Conservation (phyloP, 2,888 invertebrate genomes). For the Cataglyphis albicans region DNA sequence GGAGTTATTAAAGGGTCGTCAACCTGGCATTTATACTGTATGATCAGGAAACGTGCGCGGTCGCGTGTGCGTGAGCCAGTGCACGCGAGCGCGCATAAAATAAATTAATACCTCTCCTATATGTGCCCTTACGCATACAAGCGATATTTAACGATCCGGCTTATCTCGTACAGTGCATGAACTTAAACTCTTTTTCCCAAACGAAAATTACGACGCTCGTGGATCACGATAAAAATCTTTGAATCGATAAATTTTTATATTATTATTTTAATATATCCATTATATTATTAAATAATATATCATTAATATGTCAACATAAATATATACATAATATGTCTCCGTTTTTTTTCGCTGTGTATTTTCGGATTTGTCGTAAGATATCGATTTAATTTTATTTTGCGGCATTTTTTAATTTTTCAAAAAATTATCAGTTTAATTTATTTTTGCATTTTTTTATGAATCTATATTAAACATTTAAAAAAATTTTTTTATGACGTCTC, state of each 20-base stretch:
- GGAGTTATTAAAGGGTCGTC: slow-evolving; percentile 77
- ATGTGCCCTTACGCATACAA: slow-evolving; percentile 34
- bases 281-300: not conserved
- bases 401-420: not conserved
- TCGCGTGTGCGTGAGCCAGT: slow-evolving; percentile 31
- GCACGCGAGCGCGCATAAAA: slow-evolving; percentile 37
- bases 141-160: slow-evolving; percentile 39
- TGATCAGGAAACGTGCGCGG: slow-evolving; percentile 69
- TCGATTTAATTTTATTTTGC: slow-evolving; percentile 7
- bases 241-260: not conserved
- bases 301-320: not conserved
- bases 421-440: not conserved
- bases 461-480: not conserved
- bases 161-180: slow-evolving; percentile 42
- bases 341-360: not conserved
- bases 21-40: slow-evolving; percentile 70
- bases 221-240: slow-evolving; percentile 29
- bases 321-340: too few relatives aligned
- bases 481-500: not conserved
- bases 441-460: not conserved
- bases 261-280: slow-evolving; percentile 9
- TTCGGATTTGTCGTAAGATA: not conserved
- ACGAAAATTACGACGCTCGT: slow-evolving; percentile 35
- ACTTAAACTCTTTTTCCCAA: slow-evolving; percentile 26
- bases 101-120: slow-evolving; percentile 52